Percentiles rank a stretch among this genome's conserved stretches.
These are phyloP conservation scores for Vannuccia rotundouncinata DNA, from an alignment of 2,888 invertebrate species.

Conservation along the genomic window DNA sequence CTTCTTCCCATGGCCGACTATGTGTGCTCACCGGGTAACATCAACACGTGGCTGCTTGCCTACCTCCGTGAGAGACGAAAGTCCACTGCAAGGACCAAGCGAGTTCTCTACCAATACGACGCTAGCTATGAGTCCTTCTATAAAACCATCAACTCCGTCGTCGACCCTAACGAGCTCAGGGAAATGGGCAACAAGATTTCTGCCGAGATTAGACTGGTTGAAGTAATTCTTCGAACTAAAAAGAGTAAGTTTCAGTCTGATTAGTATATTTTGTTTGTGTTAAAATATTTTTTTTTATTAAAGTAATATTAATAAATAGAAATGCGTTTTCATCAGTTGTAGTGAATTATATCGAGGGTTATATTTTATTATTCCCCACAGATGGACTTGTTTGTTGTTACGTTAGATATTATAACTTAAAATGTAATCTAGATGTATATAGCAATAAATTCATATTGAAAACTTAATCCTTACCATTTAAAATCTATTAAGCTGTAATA, in stretches of 20 bases:
- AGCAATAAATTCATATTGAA: no score
- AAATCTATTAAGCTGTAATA: no score
- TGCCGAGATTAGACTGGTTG: background rate
- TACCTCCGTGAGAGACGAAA: background rate
- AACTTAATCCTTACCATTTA: no score
- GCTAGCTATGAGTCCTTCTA: constrained; percentile 3
- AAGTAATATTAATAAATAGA: no score
- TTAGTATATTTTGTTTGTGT: no score
- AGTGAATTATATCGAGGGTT: no score
- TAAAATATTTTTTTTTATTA: no score
- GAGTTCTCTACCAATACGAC: constrained; percentile 11
- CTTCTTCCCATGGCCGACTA: background rate
- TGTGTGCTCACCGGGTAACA: background rate
- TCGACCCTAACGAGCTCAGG: background rate
- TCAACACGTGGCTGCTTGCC: background rate
- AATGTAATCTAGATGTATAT: no score
- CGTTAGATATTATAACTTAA: no score
- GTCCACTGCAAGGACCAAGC: background rate
- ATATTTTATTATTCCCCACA: no score
- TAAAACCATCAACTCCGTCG: background rate
- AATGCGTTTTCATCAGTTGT: no score
- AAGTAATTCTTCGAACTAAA: background rate
- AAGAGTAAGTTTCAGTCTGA: background rate
- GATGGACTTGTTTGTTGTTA: no score
- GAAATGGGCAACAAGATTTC: background rate